These are phyloP conservation scores for Gandaritis pyraliata DNA, from an alignment of 2,888 invertebrate genomes.

Conservation along the genomic window DNA sequence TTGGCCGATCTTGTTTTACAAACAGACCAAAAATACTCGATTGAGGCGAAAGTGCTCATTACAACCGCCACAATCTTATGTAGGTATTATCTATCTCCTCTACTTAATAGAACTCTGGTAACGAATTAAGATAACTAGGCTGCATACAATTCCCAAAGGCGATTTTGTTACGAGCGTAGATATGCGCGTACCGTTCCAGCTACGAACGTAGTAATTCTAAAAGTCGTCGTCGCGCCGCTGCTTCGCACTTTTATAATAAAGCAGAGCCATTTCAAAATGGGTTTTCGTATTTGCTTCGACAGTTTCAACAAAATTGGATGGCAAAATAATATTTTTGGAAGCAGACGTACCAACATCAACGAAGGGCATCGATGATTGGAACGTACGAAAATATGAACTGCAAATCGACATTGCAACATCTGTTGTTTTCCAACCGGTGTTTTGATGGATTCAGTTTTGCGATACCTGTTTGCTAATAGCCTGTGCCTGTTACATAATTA, in stretches of 20 bases:
- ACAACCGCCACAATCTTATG: too few relatives aligned
- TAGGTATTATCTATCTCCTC: too few relatives aligned
- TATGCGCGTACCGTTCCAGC: neutral
- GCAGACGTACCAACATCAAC: conserved; percentile 18
- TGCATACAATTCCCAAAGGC: neutral
- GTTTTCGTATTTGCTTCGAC: conserved; percentile 14
- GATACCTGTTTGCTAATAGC: conserved; percentile 3
- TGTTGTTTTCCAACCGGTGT: conserved; percentile 31
- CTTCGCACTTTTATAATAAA: conserved; percentile 5
- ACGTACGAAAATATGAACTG: conserved; percentile 36
- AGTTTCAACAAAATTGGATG: conserved; percentile 6
- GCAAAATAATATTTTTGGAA: conserved; percentile 20
- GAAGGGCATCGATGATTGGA: conserved; percentile 20
- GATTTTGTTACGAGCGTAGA: conserved; percentile 11
- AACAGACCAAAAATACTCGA: too few relatives aligned
- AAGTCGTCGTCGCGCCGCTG: neutral
- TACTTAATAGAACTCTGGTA: too few relatives aligned
- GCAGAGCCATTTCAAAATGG: conserved; percentile 14
- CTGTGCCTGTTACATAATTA: neutral
- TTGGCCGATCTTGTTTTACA: too few relatives aligned
- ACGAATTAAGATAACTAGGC: neutral
- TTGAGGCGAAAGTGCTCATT: too few relatives aligned
- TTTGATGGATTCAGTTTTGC: conserved; percentile 29
- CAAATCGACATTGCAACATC: conserved; percentile 37
- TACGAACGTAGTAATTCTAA: neutral